Percentiles rank a stretch among this genome's conserved stretches.
phyloP scores from a whole-genome alignment of 2,113 vertebrate species.

The Plestiodon gilberti region DNA sequence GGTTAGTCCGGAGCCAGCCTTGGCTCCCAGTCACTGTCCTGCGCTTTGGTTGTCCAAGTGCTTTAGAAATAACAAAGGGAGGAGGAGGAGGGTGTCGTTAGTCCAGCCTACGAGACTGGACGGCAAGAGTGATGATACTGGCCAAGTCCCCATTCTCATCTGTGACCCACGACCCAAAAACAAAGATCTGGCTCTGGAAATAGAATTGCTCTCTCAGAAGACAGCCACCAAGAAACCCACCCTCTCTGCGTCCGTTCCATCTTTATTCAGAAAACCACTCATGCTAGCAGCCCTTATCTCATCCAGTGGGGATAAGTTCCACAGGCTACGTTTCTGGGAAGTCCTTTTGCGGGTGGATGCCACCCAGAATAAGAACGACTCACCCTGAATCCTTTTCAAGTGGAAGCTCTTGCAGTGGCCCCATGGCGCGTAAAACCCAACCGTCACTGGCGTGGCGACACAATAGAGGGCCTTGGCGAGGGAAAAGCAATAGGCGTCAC shows the following conservation, averaged over 20 bases:
- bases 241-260: background rate
- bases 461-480: conserved; percentile 79
- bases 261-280: background rate
- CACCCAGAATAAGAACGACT: background rate
- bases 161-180: too few relatives aligned
- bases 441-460: conserved; percentile 78
- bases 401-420: conserved; percentile 73
- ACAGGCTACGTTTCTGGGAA: background rate
- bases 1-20: background rate
- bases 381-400: conserved; percentile 76
- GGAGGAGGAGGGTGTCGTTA: background rate
- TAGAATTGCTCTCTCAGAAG: background rate
- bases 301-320: background rate
- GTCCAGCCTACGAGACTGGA: background rate
- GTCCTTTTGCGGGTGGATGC: background rate
- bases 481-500: conserved; percentile 78
- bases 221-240: background rate
- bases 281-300: too few relatives aligned
- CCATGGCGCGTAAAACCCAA: conserved; percentile 84
- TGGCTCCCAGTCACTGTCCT: background rate
- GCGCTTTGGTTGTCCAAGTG: background rate
- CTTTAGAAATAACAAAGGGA: background rate
- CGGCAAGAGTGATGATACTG: background rate
- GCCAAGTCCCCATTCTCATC: background rate
- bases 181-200: background rate